Percentiles rank a stretch among this genome's conserved stretches.
phyloP scores from a whole-genome alignment of 2,888 invertebrate genomes.

The Steinernema scapterisci region DNA sequence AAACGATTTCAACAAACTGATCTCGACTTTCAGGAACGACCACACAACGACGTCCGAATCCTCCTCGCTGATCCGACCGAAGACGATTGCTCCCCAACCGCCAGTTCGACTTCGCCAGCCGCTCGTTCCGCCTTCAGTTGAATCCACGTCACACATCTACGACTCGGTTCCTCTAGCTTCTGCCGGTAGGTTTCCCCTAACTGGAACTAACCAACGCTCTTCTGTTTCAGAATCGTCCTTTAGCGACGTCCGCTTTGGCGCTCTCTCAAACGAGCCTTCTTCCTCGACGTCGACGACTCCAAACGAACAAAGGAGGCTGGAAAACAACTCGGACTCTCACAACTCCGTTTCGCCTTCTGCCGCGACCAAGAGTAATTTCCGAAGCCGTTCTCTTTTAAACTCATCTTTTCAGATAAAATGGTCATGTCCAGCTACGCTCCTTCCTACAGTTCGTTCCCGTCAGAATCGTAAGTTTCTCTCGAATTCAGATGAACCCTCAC shows the following conservation, averaged over 20 bases:
- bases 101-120: conserved; percentile 1
- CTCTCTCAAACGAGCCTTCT: too few species aligned
- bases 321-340: background rate
- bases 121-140: background rate
- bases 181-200: background rate
- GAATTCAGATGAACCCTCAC: background rate
- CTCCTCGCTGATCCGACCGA: background rate
- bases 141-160: conserved; percentile 11
- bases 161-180: conserved; percentile 22
- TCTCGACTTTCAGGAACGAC: background rate
- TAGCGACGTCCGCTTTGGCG: background rate
- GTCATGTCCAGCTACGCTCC: conserved; percentile 2
- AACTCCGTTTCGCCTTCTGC: background rate
- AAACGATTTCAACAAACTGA: background rate
- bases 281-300: conserved; percentile 8
- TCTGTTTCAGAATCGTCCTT: background rate
- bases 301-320: background rate
- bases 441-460: conserved; percentile 19
- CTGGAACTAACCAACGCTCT: background rate
- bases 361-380: background rate
- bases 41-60: background rate
- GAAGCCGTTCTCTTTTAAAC: background rate
- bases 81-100: conserved; percentile 22
- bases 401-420: background rate
- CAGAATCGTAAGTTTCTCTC: conserved; percentile 26